phyloP scores from a whole-genome alignment of 2,113 vertebrate species.

The Salvelinus sp. region DNA sequence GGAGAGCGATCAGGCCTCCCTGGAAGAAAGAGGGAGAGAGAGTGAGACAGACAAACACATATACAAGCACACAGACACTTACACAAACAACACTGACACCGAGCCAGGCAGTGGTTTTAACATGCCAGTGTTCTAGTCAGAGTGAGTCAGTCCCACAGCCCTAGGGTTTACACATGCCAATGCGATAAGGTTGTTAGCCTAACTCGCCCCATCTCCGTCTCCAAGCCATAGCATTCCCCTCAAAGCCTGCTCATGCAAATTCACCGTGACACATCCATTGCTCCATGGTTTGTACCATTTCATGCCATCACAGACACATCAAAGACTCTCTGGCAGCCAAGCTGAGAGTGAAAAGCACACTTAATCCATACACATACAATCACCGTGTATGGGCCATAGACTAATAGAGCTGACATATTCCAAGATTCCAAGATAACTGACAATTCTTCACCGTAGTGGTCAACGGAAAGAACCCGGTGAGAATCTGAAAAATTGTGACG shows the following conservation, averaged over 20 bases:
- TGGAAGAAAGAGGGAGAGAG: conserved; percentile 50
- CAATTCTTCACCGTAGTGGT: too few species aligned
- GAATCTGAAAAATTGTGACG: background rate
- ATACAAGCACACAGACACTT: background rate
- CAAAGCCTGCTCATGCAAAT: background rate
- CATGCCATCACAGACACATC: background rate
- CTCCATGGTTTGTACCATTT: too few species aligned
- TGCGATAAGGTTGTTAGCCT: too few species aligned
- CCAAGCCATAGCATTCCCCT: too few species aligned
- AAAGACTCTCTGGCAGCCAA: background rate
- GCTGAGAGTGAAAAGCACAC: background rate
- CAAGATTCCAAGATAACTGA: background rate
- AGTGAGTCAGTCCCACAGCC: too few species aligned
- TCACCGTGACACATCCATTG: background rate
- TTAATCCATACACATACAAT: background rate
- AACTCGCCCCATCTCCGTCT: too few species aligned
- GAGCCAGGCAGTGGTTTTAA: too few species aligned
- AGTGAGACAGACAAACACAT: background rate
- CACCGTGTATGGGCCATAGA: background rate
- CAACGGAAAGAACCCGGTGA: background rate
- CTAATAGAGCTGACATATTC: background rate
- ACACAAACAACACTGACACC: background rate
- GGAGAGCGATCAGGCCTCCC: conserved; percentile 93
- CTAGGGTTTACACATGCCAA: too few species aligned
- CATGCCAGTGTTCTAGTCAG: too few species aligned